Evolutionary conservation across 2,113 vertebrate species (phyloP), one percentile per base, ranked within the genome.

Genomic region (Microcebus murinus): DNA sequence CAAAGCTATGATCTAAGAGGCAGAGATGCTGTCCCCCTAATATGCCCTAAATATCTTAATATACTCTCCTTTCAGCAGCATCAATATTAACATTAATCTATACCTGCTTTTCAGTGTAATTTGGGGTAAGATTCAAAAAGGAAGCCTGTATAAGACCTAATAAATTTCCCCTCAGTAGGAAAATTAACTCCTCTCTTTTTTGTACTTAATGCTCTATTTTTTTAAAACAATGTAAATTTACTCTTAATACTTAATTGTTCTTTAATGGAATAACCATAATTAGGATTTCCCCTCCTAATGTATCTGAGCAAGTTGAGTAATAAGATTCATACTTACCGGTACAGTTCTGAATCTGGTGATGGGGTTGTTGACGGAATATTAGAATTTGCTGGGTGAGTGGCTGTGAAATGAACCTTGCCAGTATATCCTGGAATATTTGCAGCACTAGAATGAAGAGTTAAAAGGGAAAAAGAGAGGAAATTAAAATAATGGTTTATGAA

Each of bases 391-490:
- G 98, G 98, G 88, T 98, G 98, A 95, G 95, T 97, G 96, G 98
- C 96, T 95, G 98, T 98, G 95, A 98, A 98, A 95, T 98, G 98
- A 97, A 98, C 98, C 98, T 98, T 99, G 83, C 98, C 99, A 50
- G 98, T 98, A 74, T 99, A 99, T 96, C 99, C 99, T 95, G 98
- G 98, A 86, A 99, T 99, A 98, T 99, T 97, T 97, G 96, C 97
- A 92, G 96, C 96, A 50, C 98, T 99, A 96, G 88, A 98, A 91
- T 83, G 91, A 98, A 97, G 96, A 97, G 97, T 97, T 92, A 96
- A 98, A 94, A 95, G 39, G 76, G 8, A 63, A 42, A 68, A 94
- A 94, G 92, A 67, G 10, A 71, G 42, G 87, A 98, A 92, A 98
- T 97, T 96, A 92, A 97, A 96, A 77, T 10, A 70, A 85, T n/a